These are phyloP conservation scores for Diuraphis noxia DNA, from an alignment of 1,140 invertebrate species.

Conservation along the genomic window DNA sequence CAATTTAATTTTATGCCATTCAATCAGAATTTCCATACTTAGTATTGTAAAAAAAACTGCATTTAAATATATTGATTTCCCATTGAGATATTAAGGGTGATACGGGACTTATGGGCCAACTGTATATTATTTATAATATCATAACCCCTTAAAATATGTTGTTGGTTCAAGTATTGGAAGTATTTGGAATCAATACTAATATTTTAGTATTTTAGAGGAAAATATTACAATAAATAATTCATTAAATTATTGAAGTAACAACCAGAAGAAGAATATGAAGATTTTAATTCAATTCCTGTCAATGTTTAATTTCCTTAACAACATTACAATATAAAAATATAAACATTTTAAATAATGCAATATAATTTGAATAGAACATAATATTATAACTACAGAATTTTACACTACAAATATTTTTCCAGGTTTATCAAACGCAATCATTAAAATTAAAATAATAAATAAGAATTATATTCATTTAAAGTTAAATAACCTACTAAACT, in stretches of 20 bases:
- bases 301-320: not conserved
- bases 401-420: not conserved
- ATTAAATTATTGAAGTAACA: not conserved
- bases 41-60: no score
- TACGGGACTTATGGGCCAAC: no score
- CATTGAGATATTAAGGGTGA: no score
- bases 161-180: no score
- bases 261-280: not conserved
- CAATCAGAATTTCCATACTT: no score
- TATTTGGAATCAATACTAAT: no score
- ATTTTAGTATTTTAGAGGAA: not conserved
- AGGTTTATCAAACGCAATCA: not conserved
- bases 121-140: no score
- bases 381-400: not conserved
- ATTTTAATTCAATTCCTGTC: not conserved
- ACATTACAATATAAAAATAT: no score
- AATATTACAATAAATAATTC: not conserved
- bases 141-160: no score
- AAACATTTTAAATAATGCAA: not conserved
- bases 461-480: not conserved
- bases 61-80: no score
- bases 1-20: no score
- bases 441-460: not conserved
- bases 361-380: not conserved
- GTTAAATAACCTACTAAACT: not conserved